phyloP scores from a whole-genome alignment of 1,140 invertebrate genomes.

The Galleria mellonella region DNA sequence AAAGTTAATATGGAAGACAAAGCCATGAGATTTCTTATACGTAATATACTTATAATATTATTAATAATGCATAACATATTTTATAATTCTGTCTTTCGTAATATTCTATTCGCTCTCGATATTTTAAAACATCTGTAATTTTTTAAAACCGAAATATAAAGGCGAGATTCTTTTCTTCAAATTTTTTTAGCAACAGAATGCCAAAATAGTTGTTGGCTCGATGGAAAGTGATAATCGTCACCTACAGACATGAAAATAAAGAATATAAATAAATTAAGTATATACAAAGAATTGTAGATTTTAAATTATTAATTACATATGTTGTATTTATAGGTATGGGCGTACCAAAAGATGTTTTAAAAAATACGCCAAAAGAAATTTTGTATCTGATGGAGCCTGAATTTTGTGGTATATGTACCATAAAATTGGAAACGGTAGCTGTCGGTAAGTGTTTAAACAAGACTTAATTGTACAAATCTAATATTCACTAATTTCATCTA shows the following conservation, averaged over 20 bases:
- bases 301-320: neutral
- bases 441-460: slow-evolving; percentile 29
- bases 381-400: slow-evolving; percentile 30
- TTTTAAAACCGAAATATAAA: too few species aligned
- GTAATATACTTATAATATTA: slow-evolving; percentile 8
- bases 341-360: slow-evolving; percentile 31
- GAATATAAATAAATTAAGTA: too few species aligned
- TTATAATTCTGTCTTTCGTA: too few species aligned
- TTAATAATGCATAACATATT: too few species aligned
- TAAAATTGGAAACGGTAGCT: slow-evolving; percentile 27
- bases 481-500: neutral
- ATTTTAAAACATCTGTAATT: too few species aligned
- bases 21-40: slow-evolving; percentile 19
- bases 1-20: slow-evolving; percentile 15
- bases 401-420: slow-evolving; percentile 40
- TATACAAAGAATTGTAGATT: neutral
- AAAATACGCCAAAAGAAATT: slow-evolving; percentile 29
- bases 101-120: too few species aligned
- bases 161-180: too few species aligned
- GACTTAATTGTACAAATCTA: slow-evolving; percentile 1
- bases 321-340: slow-evolving; percentile 33
- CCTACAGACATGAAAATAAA: too few species aligned
- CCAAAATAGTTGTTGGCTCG: too few species aligned
- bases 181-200: too few species aligned
- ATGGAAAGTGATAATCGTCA: too few species aligned